These are phyloP conservation scores for Halcyon smyrnensis DNA, from an alignment of 2,797 vertebrate species.

Conservation along the genomic window DNA sequence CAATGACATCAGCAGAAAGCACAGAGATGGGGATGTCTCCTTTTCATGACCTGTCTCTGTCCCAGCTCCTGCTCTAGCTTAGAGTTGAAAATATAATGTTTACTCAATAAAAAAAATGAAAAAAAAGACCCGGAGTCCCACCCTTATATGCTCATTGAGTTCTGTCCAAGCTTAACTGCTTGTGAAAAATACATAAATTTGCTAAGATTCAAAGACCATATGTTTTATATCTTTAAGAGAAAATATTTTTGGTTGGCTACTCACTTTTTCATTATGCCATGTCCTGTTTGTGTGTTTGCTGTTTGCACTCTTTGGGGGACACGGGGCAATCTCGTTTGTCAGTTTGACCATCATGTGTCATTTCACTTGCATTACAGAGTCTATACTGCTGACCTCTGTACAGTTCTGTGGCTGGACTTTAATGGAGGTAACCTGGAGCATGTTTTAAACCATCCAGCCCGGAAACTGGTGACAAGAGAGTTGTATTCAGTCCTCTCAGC, in stretches of 20 bases:
- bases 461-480: background rate
- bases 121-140: background rate
- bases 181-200: background rate
- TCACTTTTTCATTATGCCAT: background rate
- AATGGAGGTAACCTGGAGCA: background rate
- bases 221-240: background rate
- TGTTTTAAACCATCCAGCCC: background rate
- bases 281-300: background rate
- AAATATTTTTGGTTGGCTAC: background rate
- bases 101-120: background rate
- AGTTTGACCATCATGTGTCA: background rate
- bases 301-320: background rate
- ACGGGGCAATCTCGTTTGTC: background rate
- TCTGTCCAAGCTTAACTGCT: background rate
- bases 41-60: background rate
- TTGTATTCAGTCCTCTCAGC: background rate
- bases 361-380: background rate
- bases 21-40: background rate
- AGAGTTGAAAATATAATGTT: background rate
- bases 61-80: background rate
- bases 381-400: background rate
- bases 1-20: background rate
- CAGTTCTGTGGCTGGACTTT: background rate
- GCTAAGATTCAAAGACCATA: background rate
- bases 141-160: background rate